Conservation (phyloP, 2,113 vertebrate species). For the Ciconia stormi region DNA sequence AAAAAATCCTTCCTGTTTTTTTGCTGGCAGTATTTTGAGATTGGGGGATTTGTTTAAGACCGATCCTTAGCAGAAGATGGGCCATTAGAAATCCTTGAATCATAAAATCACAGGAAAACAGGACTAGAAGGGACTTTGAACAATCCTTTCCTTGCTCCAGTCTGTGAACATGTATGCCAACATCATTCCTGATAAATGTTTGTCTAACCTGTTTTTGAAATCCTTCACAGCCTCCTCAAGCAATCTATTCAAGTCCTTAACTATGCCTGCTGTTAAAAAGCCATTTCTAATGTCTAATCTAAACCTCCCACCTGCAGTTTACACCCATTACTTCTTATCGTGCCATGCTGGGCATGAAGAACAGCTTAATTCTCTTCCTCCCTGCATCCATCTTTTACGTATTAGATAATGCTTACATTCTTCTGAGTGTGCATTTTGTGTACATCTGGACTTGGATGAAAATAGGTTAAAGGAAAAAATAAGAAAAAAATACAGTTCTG, state of each 20-base stretch:
- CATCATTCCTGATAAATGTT: not conserved
- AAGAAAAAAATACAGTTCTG: not conserved
- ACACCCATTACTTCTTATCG: conserved; percentile 27
- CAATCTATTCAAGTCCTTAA: conserved; percentile 7
- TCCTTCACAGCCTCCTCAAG: not conserved
- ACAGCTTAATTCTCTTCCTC: conserved; percentile 33
- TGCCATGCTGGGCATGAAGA: conserved; percentile 33
- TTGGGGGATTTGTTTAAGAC: not conserved
- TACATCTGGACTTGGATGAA: not conserved
- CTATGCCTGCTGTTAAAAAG: conserved; percentile 18
- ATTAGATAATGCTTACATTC: not conserved
- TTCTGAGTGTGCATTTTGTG: not conserved
- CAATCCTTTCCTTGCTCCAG: not conserved
- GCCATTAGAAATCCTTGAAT: not conserved
- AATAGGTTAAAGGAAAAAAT: not conserved
- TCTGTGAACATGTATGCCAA: not conserved
- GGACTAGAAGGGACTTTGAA: not conserved
- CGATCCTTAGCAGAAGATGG: not conserved
- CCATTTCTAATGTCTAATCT: conserved; percentile 29
- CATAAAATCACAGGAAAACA: not conserved
- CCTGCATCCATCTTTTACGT: not conserved
- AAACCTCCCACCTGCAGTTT: conserved; percentile 49
- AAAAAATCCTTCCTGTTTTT: not conserved
- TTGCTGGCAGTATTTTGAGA: not conserved
- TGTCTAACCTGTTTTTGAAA: not conserved